Evolutionary conservation across 1,140 invertebrate genomes (phyloP), one percentile per base, ranked within the genome.

Genomic region (Drosophila nigromelanica): DNA sequence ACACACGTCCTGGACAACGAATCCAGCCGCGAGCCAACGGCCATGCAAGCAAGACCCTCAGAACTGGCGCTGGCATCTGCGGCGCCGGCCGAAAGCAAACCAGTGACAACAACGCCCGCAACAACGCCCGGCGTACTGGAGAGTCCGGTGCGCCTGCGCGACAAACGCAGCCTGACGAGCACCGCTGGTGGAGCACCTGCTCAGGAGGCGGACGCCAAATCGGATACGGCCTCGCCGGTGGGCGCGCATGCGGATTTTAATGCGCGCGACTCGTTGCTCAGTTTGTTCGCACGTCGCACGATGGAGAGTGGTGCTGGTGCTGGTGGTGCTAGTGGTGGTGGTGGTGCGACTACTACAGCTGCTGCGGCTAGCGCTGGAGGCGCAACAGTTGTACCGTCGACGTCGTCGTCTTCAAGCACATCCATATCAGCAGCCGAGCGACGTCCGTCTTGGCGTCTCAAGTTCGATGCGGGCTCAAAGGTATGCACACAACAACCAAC

Each of bases 401-500:
- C 62, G 6, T 71, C 27, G 5, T 27, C 27, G 14, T 59, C 71
- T n/a, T 50, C 72, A 18, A 37, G 48, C 55, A 33, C 55, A 56
- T 60, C 69, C n/a, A 58, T 59, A 24, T 78, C 89, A 30, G 76
- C 81, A 66, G 78, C 87, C 21, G 97, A 98, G 92, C 94, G 97
- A 70, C 94, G 97, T 89, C 97, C 97, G 2, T 98, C 97, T 74
- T 98, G 97, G 97, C 94, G 97, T 92, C 94, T 98, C 76, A 95
- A 96, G 91, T 95, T 97, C 91, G 96, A 97, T 94, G 96, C 96
- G 92, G 95, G 95, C 92, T 97, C 95, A 93, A 98, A 97, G 96
- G 96, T 97, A 94, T 93, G 80, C 86, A 82, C 60, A 89, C 62
- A 75, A 35, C 40, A 55, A 72, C 12, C 70, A 27, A 61, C 42